These are phyloP conservation scores for Butastur rufipennis DNA, from an alignment of 2,113 vertebrate genomes.

Conservation along the genomic window DNA sequence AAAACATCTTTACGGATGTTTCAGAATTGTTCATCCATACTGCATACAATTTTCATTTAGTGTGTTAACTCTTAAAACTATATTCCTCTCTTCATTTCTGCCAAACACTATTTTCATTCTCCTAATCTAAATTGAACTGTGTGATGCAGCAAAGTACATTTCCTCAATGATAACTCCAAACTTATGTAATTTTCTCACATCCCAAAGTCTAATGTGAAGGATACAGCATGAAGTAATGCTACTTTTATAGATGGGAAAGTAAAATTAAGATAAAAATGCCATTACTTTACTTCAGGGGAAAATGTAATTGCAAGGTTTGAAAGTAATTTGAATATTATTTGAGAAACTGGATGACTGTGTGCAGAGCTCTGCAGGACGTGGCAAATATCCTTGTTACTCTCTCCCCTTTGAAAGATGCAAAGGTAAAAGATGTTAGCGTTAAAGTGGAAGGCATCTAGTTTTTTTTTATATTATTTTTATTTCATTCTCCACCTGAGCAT, in stretches of 20 bases:
- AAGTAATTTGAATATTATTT: slow-evolving; percentile 51
- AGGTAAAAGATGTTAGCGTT: not conserved
- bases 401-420: not conserved
- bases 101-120: not conserved
- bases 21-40: not conserved
- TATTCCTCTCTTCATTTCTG: not conserved
- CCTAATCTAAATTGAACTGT: slow-evolving; percentile 43
- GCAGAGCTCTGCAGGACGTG: not conserved
- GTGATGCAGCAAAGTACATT: slow-evolving; percentile 16
- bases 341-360: not conserved
- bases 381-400: not conserved
- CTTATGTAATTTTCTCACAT: not conserved
- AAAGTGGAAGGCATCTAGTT: not conserved
- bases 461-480: not conserved
- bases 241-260: not conserved
- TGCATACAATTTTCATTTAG: not conserved
- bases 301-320: slow-evolving; percentile 21
- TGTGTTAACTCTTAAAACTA: not conserved
- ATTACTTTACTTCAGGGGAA: slow-evolving; percentile 17
- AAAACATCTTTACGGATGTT: not conserved
- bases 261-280: slow-evolving; percentile 51
- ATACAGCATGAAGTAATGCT: not conserved
- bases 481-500: not conserved
- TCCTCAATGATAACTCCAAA: not conserved
- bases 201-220: slow-evolving; percentile 7